Percentiles rank a stretch among this genome's conserved stretches.
Evolutionary conservation across 2,113 vertebrate genomes (phyloP).

Genomic region (Ellobius talpinus): DNA sequence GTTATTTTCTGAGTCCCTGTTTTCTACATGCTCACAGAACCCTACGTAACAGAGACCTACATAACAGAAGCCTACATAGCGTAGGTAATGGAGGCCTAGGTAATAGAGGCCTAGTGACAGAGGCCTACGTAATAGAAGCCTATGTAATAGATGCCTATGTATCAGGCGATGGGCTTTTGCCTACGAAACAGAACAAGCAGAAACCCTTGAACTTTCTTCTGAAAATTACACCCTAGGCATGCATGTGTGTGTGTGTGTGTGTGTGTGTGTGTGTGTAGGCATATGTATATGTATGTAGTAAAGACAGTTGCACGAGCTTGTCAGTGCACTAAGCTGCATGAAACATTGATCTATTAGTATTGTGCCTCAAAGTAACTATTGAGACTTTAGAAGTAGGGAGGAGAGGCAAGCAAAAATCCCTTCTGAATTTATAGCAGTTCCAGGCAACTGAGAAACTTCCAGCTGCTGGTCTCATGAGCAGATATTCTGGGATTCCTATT

Average conservation of each 20-base stretch:
- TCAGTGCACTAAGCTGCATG: background rate
- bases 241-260: background rate
- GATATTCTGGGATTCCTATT: constrained; percentile 74
- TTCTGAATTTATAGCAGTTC: constrained; percentile 54
- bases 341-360: constrained; percentile 8
- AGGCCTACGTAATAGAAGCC: too few species aligned
- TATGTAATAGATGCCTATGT: too few species aligned
- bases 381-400: constrained; percentile 33
- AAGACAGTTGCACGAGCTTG: background rate
- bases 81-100: background rate
- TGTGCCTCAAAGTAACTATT: constrained; percentile 47
- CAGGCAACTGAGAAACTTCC: constrained; percentile 48
- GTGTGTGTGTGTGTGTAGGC: too few species aligned
- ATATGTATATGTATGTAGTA: background rate
- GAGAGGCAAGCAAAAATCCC: constrained; percentile 18
- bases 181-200: background rate
- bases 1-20: background rate
- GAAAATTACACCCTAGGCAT: background rate
- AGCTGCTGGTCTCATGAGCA: constrained; percentile 40
- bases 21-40: background rate
- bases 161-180: background rate
- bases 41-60: background rate
- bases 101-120: too few species aligned
- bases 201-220: background rate
- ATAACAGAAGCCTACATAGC: background rate